phyloP scores from a whole-genome alignment of 2,888 invertebrate species.

The Malachius bipustulatus region DNA sequence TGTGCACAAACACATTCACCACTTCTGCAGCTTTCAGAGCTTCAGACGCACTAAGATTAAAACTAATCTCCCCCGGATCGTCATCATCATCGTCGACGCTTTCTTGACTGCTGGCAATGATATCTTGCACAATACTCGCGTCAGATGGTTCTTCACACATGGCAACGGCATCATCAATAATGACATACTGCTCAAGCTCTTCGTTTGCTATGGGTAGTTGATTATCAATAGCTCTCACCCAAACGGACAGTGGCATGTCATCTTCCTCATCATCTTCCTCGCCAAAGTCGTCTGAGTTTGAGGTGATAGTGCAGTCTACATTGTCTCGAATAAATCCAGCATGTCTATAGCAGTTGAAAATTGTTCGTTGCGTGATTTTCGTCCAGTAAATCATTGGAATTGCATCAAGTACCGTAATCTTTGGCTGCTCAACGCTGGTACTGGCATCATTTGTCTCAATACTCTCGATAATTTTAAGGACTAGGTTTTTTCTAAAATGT shows the following conservation, averaged over 20 bases:
- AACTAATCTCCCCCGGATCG: slow-evolving; percentile 10
- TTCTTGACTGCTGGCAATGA: slow-evolving; percentile 7
- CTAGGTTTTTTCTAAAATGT: slow-evolving; percentile 11
- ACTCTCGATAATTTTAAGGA: slow-evolving; percentile 10
- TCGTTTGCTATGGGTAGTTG: no score
- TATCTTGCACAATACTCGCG: slow-evolving; percentile 11
- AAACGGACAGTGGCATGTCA: slow-evolving; percentile 9
- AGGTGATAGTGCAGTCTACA: no score
- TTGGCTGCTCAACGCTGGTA: background rate
- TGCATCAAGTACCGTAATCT: slow-evolving; percentile 1
- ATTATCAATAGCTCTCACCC: no score
- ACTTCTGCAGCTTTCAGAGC: slow-evolving; percentile 13
- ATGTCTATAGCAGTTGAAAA: slow-evolving; percentile 9
- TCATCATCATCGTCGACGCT: slow-evolving; percentile 11
- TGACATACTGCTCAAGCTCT: slow-evolving; percentile 8
- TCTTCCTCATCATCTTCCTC: slow-evolving; percentile 11
- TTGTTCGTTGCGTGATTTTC: slow-evolving; percentile 12
- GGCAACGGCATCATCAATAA: slow-evolving; percentile 8
- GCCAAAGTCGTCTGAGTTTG: no score
- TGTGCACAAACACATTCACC: slow-evolving; percentile 10
- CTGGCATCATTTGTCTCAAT: background rate
- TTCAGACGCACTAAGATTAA: slow-evolving; percentile 11
- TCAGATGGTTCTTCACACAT: slow-evolving; percentile 11
- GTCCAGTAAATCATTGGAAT: slow-evolving; percentile 5
- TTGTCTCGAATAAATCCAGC: slow-evolving; percentile 6